Base-by-base conservation (phyloP, 2,797 vertebrate species). In the Valencia hispanica region DNA sequence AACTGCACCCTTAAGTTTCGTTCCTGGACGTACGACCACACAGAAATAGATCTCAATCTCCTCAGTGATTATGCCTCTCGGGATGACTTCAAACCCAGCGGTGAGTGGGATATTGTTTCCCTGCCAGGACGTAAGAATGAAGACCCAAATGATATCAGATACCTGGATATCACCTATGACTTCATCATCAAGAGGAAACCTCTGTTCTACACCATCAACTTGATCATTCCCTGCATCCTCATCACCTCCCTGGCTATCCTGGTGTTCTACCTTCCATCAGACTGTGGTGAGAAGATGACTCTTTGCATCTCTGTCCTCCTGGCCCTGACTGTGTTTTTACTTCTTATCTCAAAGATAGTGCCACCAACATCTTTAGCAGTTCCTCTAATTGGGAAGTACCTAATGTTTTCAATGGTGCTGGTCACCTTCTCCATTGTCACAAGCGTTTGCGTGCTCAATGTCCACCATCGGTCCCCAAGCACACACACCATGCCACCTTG, bases 401-500 rank as follows among this genome's bases (percentile, higher is more conserved):
- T 96, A 65, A 96, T 96, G 95, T 96, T 96, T 83, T 73, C 95
- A 70, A 96, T 96, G 96, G 95, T 96, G 73, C 93, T 96, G 79
- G 96, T 96, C 83, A 96, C 95, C 77, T 96, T 96, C 87, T 96
- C 96, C 78, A 96, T 96, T 5, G 95, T 96, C 83, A 96, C 95
- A 77, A 96, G 95, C 0, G 96, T 96, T 72, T 96, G 95, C 0
- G 95, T 96, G 61, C 93, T 96, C 65, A 96, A 96, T 0, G 91
- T 96, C 45, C 96, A 96, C 90, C 96, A 96, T 66, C 95, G 96
- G 2, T 95, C 95, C 1, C 94, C 94, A 12, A 96, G 93, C 72
- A 96, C 96, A 0, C 96, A 96, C 91, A 95, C 91, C 77, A 96
- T 96, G 96, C 95, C 96, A 15, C 51, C 82, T 1, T 96, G 96